Evolutionary conservation across 2,888 invertebrate species (phyloP).

Genomic region (Lithodes maja): DNA sequence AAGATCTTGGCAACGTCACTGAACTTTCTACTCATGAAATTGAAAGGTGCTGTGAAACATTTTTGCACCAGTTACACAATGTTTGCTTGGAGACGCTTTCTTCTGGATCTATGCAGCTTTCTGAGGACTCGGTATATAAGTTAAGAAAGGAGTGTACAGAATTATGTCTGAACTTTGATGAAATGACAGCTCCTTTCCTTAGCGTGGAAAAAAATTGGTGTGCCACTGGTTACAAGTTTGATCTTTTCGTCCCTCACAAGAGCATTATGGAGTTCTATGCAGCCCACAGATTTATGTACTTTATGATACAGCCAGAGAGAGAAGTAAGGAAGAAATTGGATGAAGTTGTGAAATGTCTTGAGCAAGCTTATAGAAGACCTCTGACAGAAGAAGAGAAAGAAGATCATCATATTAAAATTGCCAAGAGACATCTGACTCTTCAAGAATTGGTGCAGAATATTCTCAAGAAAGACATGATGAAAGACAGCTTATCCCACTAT

Average conservation of each 20-base stretch:
- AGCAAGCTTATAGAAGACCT: too few species aligned
- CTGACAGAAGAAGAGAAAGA: not conserved
- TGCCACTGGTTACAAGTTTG: constrained; percentile 10
- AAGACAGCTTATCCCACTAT: constrained; percentile 7
- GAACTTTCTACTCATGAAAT: not conserved
- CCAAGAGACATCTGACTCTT: not conserved
- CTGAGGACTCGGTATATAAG: not conserved
- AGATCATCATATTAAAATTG: not conserved
- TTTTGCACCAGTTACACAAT: not conserved
- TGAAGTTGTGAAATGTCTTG: not conserved
- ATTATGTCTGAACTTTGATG: constrained; percentile 1
- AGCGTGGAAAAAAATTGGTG: constrained; percentile 36
- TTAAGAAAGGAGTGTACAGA: constrained; percentile 5
- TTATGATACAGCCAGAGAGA: not conserved
- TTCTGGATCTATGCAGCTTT: constrained; percentile 7
- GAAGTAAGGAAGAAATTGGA: not conserved
- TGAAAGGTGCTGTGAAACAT: not conserved
- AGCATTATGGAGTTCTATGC: constrained; percentile 52
- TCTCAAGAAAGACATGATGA: not conserved
- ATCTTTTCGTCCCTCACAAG: constrained; percentile 40
- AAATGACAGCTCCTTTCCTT: constrained; percentile 41
- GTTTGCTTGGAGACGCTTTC: constrained; percentile 15
- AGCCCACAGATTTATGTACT: constrained; percentile 1
- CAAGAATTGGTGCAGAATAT: not conserved
- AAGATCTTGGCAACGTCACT: not conserved